Evolutionary conservation across 2,888 invertebrate genomes (phyloP), one percentile per base, ranked within the genome.

Genomic region (Eristalis intricaria): DNA sequence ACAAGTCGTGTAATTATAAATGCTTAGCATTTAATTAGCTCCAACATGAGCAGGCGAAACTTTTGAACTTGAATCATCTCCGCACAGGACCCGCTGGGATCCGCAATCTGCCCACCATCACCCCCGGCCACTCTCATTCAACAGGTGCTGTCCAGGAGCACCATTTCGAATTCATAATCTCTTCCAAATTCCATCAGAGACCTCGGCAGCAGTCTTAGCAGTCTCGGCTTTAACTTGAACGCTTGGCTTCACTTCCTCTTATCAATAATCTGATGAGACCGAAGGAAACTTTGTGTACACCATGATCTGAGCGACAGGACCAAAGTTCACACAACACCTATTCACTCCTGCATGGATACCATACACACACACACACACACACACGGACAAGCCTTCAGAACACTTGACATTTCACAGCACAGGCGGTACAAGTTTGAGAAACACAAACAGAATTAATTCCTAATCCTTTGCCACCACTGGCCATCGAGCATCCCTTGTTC

Each of bases 361-460:
- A 7, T 5, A 8, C 29, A 23, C 73, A 23, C 61, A n/a, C n/a
- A n/a, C n/a, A n/a, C n/a, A n/a, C n/a, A n/a, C n/a, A n/a, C n/a
- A n/a, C n/a, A n/a, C n/a, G n/a, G n/a, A 61, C 61, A 78, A 69
- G 50, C 60, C 26, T n/a, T 11, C 60, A 23, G 26, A 26, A 26
- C 60, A 60, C 60, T 26, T 60, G 38, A 82, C 63, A 71, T 29
- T n/a, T 4, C 32, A 73, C 10, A 58, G 58, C 32, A 15, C 29
- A 22, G 56, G 63, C 22, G 43, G 50, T 69, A 10, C 58, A 38
- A 69, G 63, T 73, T 32, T 23, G n/a, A n/a, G 66, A 87, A 87
- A 78, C 75, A 75, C 69, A 87, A 87, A 87, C 76, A 84, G 79
- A 79, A 87, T 87, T 87, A 87, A 84, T 87, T 71, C 84, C n/a